Conservation (phyloP, 2,888 invertebrate species). For the Monochamus alternatus region DNA sequence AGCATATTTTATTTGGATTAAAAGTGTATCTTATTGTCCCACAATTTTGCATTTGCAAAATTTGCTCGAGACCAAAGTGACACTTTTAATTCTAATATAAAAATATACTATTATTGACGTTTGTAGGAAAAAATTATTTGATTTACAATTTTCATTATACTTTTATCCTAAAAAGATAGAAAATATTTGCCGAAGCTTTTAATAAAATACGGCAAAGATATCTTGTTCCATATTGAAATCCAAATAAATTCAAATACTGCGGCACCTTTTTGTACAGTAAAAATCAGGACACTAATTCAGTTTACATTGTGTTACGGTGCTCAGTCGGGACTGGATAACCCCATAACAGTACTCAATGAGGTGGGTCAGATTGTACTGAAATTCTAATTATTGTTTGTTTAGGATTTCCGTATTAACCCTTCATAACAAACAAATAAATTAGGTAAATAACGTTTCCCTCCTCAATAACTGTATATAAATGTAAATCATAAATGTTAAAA, state of each 20-base stretch:
- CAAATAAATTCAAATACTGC: background rate
- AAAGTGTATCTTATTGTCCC: too few relatives aligned
- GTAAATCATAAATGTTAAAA: slow-evolving; percentile 29
- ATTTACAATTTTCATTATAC: too few relatives aligned
- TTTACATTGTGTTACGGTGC: slow-evolving; percentile 21
- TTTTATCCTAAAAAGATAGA: too few relatives aligned
- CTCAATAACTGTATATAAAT: slow-evolving; percentile 15
- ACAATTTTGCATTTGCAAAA: too few relatives aligned
- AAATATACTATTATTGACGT: too few relatives aligned
- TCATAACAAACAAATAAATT: slow-evolving; percentile 29
- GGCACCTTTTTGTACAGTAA: background rate
- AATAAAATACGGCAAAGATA: too few relatives aligned
- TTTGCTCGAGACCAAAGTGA: too few relatives aligned
- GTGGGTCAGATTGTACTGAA: slow-evolving; percentile 29
- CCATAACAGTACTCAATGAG: slow-evolving; percentile 25
- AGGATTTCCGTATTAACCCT: slow-evolving; percentile 31
- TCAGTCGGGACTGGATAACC: slow-evolving; percentile 30
- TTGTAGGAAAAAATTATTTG: too few relatives aligned
- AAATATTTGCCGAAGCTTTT: too few relatives aligned
- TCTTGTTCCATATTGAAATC: too few relatives aligned
- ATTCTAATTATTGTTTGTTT: slow-evolving; percentile 37
- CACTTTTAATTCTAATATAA: too few relatives aligned
- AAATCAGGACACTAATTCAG: slow-evolving; percentile 1
- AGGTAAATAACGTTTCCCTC: slow-evolving; percentile 23
- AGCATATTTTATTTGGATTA: too few relatives aligned